Conservation (phyloP, 2,113 vertebrate species). For the Sinocyclocheilus rhinocerous region DNA sequence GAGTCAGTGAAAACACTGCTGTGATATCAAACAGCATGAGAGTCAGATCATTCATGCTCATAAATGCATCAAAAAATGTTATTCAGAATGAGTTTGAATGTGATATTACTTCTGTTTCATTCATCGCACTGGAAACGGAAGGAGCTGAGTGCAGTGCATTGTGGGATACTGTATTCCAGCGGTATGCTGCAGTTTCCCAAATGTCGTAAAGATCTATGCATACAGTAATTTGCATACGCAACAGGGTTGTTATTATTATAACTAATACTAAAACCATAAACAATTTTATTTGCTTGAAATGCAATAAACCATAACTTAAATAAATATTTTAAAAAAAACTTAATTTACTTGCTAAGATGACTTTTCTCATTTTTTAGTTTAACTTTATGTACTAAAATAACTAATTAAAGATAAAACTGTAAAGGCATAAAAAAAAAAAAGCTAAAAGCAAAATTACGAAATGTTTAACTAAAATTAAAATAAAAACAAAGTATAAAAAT, state of each 20-base stretch:
- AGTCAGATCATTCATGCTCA: background rate
- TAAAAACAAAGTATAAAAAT: too few species aligned
- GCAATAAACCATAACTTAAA: background rate
- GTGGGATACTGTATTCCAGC: background rate
- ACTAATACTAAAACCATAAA: background rate
- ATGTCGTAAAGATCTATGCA: background rate
- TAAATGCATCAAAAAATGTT: background rate
- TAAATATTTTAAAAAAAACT: too few species aligned
- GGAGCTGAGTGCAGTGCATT: background rate
- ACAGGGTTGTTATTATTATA: background rate
- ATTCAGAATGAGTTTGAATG: background rate
- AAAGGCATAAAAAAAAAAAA: too few species aligned
- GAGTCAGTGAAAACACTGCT: background rate
- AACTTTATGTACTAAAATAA: too few species aligned
- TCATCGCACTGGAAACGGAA: background rate
- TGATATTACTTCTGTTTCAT: background rate
- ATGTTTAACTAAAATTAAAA: too few species aligned
- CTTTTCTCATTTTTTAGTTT: too few species aligned
- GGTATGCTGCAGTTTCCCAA: background rate
- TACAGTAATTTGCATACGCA: background rate
- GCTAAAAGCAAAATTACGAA: too few species aligned
- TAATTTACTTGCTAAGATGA: background rate
- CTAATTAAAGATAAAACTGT: background rate
- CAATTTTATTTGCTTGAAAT: background rate
- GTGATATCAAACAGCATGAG: background rate